These are phyloP conservation scores for Rhynchotus rufescens DNA, from an alignment of 2,797 vertebrate genomes.

Conservation along the genomic window DNA sequence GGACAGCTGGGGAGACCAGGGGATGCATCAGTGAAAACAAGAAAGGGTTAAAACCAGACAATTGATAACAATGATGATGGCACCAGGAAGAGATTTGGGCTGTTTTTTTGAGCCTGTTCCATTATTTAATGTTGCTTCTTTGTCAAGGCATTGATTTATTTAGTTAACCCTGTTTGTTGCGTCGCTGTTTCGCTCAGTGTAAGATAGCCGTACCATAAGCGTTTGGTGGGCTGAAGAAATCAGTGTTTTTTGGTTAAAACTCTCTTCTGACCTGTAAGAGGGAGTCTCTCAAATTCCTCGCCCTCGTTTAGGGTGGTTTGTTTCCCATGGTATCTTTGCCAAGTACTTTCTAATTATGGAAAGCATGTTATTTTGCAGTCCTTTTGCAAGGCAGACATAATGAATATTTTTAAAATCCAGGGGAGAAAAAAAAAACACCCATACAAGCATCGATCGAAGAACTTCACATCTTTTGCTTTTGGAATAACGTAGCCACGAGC, in stretches of 20 bases:
- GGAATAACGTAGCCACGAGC: neutral
- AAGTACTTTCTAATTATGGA: conserved; percentile 66
- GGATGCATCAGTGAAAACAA: neutral
- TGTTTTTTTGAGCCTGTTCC: neutral
- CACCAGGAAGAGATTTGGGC: neutral
- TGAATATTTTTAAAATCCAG: neutral
- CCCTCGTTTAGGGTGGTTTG: conserved; percentile 45
- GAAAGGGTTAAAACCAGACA: neutral
- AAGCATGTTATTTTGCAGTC: conserved; percentile 18
- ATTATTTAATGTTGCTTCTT: neutral
- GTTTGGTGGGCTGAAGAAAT: conserved; percentile 16
- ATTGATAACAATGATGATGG: neutral
- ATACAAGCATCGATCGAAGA: neutral
- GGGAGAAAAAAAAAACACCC: neutral
- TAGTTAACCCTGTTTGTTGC: neutral
- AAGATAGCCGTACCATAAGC: too few species aligned
- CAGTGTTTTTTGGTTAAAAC: conserved; percentile 3
- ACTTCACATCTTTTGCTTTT: neutral
- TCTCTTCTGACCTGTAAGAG: conserved; percentile 43
- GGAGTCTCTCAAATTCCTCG: conserved; percentile 56
- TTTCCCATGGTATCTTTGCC: conserved; percentile 64
- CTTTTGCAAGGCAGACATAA: conserved; percentile 38
- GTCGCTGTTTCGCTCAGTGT: neutral
- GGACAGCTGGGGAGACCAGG: neutral
- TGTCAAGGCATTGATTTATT: neutral